Conservation (phyloP, 2,888 invertebrate genomes). For the Baronia brevicornis region DNA sequence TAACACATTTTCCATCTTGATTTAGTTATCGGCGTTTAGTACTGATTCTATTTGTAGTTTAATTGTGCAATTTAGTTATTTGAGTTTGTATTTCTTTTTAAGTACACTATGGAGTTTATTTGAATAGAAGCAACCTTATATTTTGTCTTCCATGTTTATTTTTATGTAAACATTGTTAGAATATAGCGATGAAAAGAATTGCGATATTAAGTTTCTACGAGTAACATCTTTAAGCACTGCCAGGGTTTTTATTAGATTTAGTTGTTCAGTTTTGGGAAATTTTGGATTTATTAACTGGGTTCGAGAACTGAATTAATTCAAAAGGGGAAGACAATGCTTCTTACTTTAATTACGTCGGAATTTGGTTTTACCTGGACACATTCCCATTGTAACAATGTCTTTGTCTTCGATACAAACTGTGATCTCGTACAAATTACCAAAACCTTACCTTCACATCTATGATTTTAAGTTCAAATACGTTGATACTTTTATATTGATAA, state of each 20-base stretch:
- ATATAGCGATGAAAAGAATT: constrained; percentile 4
- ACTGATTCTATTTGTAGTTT: constrained; percentile 1
- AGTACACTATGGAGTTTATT: no score
- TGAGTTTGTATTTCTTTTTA: no score
- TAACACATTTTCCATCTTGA: no score
- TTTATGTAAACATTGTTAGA: constrained; percentile 5
- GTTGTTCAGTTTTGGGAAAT: no score
- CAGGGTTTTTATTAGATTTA: constrained; percentile 16
- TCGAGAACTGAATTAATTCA: no score
- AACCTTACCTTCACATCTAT: constrained; percentile 27
- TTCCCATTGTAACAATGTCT: constrained; percentile 22
- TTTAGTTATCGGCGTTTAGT: constrained; percentile 1
- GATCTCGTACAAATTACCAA: constrained; percentile 64
- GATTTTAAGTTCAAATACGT: background rate
- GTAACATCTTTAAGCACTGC: constrained; percentile 15
- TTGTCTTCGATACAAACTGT: constrained; percentile 32
- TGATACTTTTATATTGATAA: background rate
- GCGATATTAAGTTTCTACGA: constrained; percentile 13
- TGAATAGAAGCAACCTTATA: no score
- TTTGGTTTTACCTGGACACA: constrained; percentile 23
- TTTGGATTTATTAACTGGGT: no score
- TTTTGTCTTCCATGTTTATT: constrained; percentile 15
- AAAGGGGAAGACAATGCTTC: no score
- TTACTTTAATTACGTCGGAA: no score
- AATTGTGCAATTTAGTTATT: no score